phyloP scores from a whole-genome alignment of 2,113 vertebrate genomes.

The Pangasianodon gigas region DNA sequence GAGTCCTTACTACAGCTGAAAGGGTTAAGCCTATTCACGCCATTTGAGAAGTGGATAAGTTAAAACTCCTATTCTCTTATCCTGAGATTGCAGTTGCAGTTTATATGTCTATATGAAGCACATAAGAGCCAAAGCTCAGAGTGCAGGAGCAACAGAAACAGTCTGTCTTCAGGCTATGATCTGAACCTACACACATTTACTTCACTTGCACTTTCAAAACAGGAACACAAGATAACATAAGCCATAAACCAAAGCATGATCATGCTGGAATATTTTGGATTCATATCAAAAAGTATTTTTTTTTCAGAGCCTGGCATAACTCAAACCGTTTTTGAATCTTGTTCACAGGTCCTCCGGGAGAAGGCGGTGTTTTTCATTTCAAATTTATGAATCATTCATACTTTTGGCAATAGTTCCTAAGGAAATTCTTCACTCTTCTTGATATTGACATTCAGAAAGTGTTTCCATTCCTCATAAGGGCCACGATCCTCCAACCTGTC shows the following conservation, averaged over 20 bases:
- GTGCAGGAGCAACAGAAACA: constrained; percentile 13
- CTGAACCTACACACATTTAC: constrained; percentile 35
- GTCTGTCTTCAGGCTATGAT: constrained; percentile 30
- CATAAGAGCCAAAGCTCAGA: constrained; percentile 25
- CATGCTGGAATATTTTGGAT: constrained; percentile 26
- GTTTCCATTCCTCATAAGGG: constrained; percentile 43
- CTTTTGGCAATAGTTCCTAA: constrained; percentile 42
- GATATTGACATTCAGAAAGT: constrained; percentile 52
- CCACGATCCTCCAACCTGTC: constrained; percentile 30
- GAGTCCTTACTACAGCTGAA: neutral
- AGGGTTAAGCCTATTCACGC: constrained; percentile 20
- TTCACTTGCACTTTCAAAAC: constrained; percentile 40
- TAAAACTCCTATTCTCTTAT: constrained; percentile 28
- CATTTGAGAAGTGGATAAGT: constrained; percentile 36
- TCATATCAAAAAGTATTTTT: constrained; percentile 25
- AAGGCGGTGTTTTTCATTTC: constrained; percentile 55
- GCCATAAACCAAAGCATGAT: constrained; percentile 38
- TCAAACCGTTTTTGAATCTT: constrained; percentile 43
- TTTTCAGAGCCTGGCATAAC: constrained; percentile 22
- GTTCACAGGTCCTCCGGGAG: constrained; percentile 38
- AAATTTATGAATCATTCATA: constrained; percentile 57
- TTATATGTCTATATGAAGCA: constrained; percentile 26
- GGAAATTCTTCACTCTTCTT: constrained; percentile 43
- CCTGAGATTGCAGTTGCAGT: constrained; percentile 25
- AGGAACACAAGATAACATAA: constrained; percentile 20